Conservation (phyloP, 2,797 vertebrate genomes). For the Loriculus beryllinus region DNA sequence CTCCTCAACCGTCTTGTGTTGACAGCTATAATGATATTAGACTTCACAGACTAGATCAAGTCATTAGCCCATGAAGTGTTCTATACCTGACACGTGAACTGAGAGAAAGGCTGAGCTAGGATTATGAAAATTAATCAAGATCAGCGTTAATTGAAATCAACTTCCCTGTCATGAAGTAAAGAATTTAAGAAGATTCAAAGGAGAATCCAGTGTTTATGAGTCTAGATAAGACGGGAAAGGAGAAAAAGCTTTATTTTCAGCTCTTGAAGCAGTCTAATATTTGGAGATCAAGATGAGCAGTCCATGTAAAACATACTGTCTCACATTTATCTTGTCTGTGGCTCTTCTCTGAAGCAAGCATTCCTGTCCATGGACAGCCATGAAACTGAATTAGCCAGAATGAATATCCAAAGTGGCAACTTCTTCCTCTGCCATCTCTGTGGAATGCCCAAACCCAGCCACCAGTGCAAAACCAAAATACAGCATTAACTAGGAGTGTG, state of each 20-base stretch:
- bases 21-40: neutral
- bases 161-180: neutral
- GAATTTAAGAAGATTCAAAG: neutral
- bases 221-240: neutral
- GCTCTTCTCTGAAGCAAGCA: neutral
- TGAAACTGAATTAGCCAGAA: neutral
- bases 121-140: slow-evolving; percentile 23
- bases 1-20: neutral
- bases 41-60: neutral
- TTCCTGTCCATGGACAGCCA: neutral
- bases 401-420: neutral
- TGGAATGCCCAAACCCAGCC: neutral
- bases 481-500: neutral
- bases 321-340: neutral
- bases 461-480: neutral
- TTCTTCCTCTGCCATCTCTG: neutral
- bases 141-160: neutral
- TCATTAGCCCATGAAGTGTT: neutral
- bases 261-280: neutral
- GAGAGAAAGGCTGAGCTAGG: neutral
- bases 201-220: neutral
- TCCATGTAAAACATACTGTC: neutral
- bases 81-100: neutral
- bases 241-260: neutral
- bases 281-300: neutral